Base-by-base conservation (phyloP, 2,888 invertebrate species). In the Phortica okadai region DNA sequence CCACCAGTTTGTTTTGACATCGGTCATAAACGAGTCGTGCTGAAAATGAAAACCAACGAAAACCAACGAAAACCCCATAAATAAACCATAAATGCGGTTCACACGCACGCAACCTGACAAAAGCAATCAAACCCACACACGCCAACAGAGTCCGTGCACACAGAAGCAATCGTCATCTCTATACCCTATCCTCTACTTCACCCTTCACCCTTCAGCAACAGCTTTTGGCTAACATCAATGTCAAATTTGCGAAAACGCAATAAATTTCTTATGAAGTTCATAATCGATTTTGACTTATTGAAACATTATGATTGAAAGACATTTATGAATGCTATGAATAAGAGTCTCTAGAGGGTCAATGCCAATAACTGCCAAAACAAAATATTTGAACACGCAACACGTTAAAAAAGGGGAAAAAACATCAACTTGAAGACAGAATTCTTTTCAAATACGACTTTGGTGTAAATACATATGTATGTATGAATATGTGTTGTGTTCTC, bases 291-390 rank as follows among this genome's bases (percentile, higher is more conserved):
- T 88, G 89, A 89, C 89, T 88, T 88, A 90, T 89, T 89, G 90
- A 90, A 89, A 90, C 88, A 90, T 89, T 89, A 89, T 89, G 89
- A 88, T 88, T 90, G 90, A 89, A 89, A 90, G 90, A 90, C 90
- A 88, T 90, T 89, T 89, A 90, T 87, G 86, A 89, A 87, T 85
- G 87, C 42, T 81, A 84, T 83, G 83, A 79, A 82, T n/a, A 56
- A 81, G 82, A 86, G 83, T 85, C 89, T 83, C 87, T 79, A 74
- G 88, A 85, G 89, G 84, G 84, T 84, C 87, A 88, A 88, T 88
- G 87, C 85, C 85, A 86, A 74, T 83, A 82, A 85, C 88, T 86
- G 84, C 80, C 33, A 66, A 66, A 66, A n/a, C 33, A 14, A 66
- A 66, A 66, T 66, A 66, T 66, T 66, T 42, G 66, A 66, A 33